These are phyloP conservation scores for Drosophila orena DNA, from an alignment of 1,140 invertebrate genomes.

Conservation along the genomic window DNA sequence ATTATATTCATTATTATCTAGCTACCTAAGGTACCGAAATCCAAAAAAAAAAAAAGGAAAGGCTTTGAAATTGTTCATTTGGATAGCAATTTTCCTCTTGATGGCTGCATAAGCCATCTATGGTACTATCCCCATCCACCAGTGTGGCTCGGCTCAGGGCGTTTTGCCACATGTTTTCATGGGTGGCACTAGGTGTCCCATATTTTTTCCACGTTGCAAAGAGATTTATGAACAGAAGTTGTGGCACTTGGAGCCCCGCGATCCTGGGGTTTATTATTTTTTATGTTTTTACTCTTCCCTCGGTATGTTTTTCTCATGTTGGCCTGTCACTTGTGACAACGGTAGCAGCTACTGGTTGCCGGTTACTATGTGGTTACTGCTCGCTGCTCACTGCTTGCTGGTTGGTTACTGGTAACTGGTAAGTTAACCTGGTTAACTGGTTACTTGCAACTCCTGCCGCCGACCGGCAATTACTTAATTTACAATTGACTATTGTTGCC, in stretches of 20 bases:
- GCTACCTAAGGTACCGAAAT: too few relatives aligned
- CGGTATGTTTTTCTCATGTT: background rate
- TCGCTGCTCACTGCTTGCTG: too few relatives aligned
- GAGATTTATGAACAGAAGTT: slow-evolving; percentile 19
- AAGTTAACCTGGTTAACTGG: background rate
- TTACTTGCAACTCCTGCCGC: slow-evolving; percentile 13
- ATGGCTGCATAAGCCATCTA: too few relatives aligned
- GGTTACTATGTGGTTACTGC: background rate
- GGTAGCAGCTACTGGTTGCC: slow-evolving; percentile 64
- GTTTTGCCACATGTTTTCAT: background rate
- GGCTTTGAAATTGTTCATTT: too few relatives aligned
- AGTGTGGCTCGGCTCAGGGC: background rate
- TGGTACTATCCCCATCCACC: too few relatives aligned
- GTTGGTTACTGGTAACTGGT: background rate
- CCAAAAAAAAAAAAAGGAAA: too few relatives aligned
- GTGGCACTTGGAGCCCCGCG: background rate
- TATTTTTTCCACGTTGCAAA: background rate
- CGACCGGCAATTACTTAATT: slow-evolving; percentile 74
- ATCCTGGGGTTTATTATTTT: background rate
- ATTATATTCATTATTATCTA: too few relatives aligned
- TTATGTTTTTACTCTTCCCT: background rate
- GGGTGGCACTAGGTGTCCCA: background rate
- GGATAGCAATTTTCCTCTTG: too few relatives aligned
- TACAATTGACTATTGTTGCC: slow-evolving; percentile 63
- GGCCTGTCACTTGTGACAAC: slow-evolving; percentile 72